Conservation (phyloP, 1,140 invertebrate species). For the Scaptomyza montana region DNA sequence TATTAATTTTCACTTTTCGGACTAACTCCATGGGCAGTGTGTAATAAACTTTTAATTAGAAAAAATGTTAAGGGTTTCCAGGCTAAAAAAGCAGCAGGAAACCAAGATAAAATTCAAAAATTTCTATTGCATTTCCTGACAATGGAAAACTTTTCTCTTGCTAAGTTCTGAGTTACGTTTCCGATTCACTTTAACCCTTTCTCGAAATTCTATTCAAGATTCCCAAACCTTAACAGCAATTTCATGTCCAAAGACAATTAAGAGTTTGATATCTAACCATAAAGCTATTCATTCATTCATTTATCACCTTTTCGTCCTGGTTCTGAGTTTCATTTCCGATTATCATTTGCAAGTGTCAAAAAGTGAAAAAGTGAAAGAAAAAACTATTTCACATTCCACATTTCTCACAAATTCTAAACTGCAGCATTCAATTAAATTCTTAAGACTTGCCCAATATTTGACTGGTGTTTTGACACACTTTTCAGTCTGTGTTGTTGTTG, state of each 20-base stretch:
- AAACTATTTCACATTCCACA: not conserved
- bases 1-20: constrained; percentile 31
- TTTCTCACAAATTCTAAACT: not conserved
- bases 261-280: too few relatives aligned
- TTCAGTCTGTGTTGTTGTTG: constrained; percentile 77
- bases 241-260: too few relatives aligned
- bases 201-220: too few relatives aligned
- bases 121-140: too few relatives aligned
- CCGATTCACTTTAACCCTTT: not conserved
- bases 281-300: too few relatives aligned
- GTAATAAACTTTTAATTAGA: constrained; percentile 44
- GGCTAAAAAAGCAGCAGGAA: not conserved
- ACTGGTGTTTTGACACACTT: constrained; percentile 69
- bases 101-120: not conserved
- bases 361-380: not conserved
- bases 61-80: not conserved
- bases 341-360: not conserved
- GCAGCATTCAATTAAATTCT: constrained; percentile 8
- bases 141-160: too few relatives aligned
- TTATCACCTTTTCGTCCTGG: not conserved
- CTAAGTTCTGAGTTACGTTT: not conserved
- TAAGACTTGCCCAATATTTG: constrained; percentile 7
- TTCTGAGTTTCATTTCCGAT: not conserved
- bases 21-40: not conserved
- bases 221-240: too few relatives aligned